phyloP scores from a whole-genome alignment of 2,888 invertebrate species.

The Hirtodrosophila histrioides region DNA sequence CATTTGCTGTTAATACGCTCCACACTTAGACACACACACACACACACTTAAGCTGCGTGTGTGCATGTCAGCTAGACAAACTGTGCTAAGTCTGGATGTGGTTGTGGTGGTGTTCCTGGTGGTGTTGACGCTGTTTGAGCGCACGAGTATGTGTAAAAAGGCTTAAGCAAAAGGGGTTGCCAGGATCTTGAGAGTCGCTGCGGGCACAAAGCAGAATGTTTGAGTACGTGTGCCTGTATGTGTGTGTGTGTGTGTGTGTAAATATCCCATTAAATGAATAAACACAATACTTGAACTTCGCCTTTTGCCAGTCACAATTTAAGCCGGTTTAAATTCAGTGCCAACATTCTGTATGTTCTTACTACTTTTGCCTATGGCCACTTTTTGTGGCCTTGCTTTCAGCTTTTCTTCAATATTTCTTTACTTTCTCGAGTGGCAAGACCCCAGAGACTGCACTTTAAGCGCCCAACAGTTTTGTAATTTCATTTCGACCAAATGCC shows the following conservation, averaged over 20 bases:
- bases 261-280: slow-evolving; percentile 47
- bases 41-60: too few relatives aligned
- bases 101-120: not conserved
- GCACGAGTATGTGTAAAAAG: not conserved
- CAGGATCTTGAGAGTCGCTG: slow-evolving; percentile 31
- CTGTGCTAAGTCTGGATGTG: not conserved
- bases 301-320: slow-evolving; percentile 45
- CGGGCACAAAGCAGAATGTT: slow-evolving; percentile 28
- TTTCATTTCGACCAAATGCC: slow-evolving; percentile 32
- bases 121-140: not conserved
- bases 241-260: not conserved
- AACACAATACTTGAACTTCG: slow-evolving; percentile 57
- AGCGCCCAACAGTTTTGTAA: slow-evolving; percentile 20
- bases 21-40: not conserved
- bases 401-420: not conserved
- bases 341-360: slow-evolving; percentile 9
- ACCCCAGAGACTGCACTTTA: slow-evolving; percentile 54
- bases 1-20: slow-evolving; percentile 39
- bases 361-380: not conserved
- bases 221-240: slow-evolving; percentile 3
- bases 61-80: too few relatives aligned
- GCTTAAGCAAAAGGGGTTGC: slow-evolving; percentile 15
- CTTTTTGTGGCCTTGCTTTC: not conserved
- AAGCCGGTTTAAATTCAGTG: slow-evolving; percentile 16
- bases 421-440: slow-evolving; percentile 14